Evolutionary conservation across 2,113 vertebrate genomes (phyloP).

Genomic region (Oreotrochilus melanogaster): DNA sequence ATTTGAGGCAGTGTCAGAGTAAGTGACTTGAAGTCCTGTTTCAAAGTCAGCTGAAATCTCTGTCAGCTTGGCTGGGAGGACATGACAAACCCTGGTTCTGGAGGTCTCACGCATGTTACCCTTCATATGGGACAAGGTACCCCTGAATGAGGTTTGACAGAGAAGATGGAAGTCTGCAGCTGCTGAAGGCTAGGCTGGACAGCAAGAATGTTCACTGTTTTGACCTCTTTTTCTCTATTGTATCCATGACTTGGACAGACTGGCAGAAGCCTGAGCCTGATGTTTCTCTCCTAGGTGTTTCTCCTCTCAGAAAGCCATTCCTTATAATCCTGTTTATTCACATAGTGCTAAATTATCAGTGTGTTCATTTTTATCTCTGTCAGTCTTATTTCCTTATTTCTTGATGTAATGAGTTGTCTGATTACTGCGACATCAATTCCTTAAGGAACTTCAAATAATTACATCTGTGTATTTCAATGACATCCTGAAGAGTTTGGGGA

Average conservation of each 20-base stretch:
- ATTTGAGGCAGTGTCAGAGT: neutral
- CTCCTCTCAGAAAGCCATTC: slow-evolving; percentile 51
- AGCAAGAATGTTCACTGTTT: neutral
- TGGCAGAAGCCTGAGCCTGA: neutral
- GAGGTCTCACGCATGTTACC: neutral
- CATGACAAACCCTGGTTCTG: neutral
- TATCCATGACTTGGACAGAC: neutral
- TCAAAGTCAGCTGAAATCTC: neutral
- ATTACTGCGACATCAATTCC: slow-evolving; percentile 77
- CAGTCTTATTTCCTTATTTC: slow-evolving; percentile 77
- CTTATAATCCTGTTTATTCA: slow-evolving; percentile 62
- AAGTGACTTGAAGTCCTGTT: neutral
- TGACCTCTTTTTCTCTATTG: neutral
- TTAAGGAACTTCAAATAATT: slow-evolving; percentile 69
- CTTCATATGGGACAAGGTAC: neutral
- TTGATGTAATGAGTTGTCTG: slow-evolving; percentile 81
- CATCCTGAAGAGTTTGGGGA: slow-evolving; percentile 58
- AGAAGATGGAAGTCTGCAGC: neutral
- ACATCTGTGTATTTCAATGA: slow-evolving; percentile 63
- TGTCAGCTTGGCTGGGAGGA: neutral
- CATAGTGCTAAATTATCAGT: slow-evolving; percentile 71
- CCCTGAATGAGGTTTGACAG: neutral
- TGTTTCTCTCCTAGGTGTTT: slow-evolving; percentile 47
- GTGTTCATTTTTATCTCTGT: slow-evolving; percentile 75
- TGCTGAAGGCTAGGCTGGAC: neutral